A percentile compares a stretch with the other conserved stretches of the same genome.
Conservation (phyloP, 2,888 invertebrate species). For the Troglohyphantes excavatus region DNA sequence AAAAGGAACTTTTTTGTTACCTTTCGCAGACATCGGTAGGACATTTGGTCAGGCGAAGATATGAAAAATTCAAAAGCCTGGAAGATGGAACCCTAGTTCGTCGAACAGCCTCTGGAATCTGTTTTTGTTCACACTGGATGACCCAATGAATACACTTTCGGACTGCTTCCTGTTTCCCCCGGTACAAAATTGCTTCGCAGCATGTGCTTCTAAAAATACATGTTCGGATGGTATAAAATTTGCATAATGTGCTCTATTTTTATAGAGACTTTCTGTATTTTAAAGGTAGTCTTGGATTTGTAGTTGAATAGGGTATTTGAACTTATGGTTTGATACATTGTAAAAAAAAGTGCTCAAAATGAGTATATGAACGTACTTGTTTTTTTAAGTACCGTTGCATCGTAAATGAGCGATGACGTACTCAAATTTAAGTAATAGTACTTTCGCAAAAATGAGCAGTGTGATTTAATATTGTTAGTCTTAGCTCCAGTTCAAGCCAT, state of each 20-base stretch:
- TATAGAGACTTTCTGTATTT: neutral
- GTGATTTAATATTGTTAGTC: too few species aligned
- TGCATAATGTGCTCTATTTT: conserved; percentile 18
- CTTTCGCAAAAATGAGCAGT: too few species aligned
- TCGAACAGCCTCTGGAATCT: conserved; percentile 1
- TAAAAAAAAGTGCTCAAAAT: too few species aligned
- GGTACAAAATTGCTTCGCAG: neutral
- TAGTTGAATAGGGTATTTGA: too few species aligned
- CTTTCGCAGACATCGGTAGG: neutral
- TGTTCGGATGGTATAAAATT: conserved; percentile 24
- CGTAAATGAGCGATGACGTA: too few species aligned
- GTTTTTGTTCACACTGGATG: conserved; percentile 34
- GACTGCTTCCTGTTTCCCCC: conserved; percentile 9
- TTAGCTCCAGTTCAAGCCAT: too few species aligned
- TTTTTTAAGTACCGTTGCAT: too few species aligned
- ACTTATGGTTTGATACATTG: too few species aligned
- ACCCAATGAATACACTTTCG: conserved; percentile 39
- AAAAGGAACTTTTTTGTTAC: neutral
- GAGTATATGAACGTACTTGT: too few species aligned
- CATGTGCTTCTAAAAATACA: conserved; percentile 20
- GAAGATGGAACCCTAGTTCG: conserved; percentile 27
- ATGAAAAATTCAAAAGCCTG: conserved; percentile 58
- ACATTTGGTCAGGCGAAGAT: conserved; percentile 10
- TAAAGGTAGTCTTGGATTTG: neutral
- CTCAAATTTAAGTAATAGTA: too few species aligned